These are phyloP conservation scores for Anseranas semipalmata DNA, from an alignment of 2,113 vertebrate species.

Conservation along the genomic window DNA sequence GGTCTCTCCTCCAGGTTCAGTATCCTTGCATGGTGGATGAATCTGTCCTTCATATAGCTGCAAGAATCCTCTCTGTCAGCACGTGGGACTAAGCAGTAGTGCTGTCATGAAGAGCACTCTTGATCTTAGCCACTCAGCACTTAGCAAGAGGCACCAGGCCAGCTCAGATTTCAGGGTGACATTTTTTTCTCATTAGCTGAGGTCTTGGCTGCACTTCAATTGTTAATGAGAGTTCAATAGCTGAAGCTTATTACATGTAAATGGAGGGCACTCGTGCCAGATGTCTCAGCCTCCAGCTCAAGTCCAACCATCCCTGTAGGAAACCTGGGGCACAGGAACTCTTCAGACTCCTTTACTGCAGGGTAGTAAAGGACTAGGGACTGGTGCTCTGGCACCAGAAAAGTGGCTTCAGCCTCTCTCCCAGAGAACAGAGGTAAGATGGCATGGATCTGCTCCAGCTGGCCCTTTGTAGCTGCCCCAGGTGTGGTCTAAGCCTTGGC, in stretches of 20 bases:
- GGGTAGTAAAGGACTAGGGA: not conserved
- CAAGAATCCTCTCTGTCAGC: not conserved
- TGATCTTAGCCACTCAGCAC: not conserved
- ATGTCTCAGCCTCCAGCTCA: not conserved
- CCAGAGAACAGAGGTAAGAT: not conserved
- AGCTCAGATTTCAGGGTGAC: not conserved
- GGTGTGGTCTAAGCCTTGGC: not conserved
- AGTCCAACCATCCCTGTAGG: not conserved
- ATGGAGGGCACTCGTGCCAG: not conserved
- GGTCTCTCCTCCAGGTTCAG: not conserved
- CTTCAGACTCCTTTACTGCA: not conserved
- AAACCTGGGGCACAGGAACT: accelerated
- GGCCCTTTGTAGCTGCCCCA: not conserved
- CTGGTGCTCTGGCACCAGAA: not conserved
- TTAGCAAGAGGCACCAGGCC: not conserved
- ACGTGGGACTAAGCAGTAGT: not conserved
- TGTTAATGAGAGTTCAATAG: not conserved
- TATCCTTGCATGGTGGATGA: not conserved
- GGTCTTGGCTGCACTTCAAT: not conserved
- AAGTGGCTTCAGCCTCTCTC: not conserved
- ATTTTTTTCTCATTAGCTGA: not conserved
- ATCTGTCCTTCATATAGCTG: not conserved
- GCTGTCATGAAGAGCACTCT: not conserved
- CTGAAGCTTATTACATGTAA: not conserved
- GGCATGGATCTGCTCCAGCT: accelerated